Conservation (phyloP, 2,113 vertebrate genomes). For the zebrafish (Danio rerio) region GRCz12tu NC_133182.1:8688001-8688500, state of each 20-base stretch:
- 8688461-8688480: neutral
- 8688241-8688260: constrained; percentile 57
- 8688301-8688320: constrained; percentile 59
- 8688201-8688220: constrained; percentile 62
- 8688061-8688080: constrained; percentile 80
- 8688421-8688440: constrained; percentile 25
- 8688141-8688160: constrained; percentile 80
- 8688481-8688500: neutral
- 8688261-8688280: constrained; percentile 63
- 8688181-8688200: constrained; percentile 64
- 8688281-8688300: constrained; percentile 48
- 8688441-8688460: neutral
- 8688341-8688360: constrained; percentile 2
- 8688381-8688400: constrained; percentile 19
- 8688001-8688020: constrained; percentile 73
- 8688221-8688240: neutral
- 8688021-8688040: constrained; percentile 77
- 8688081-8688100: constrained; percentile 64
- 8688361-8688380: constrained; percentile 1
- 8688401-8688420: neutral
- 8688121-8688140: constrained; percentile 78
- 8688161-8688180: constrained; percentile 70
- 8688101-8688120: constrained; percentile 63
- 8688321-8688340: constrained; percentile 9
- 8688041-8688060: constrained; percentile 85